Base-by-base conservation (phyloP, 2,797 vertebrate species). In the Coluber constrictor region DNA sequence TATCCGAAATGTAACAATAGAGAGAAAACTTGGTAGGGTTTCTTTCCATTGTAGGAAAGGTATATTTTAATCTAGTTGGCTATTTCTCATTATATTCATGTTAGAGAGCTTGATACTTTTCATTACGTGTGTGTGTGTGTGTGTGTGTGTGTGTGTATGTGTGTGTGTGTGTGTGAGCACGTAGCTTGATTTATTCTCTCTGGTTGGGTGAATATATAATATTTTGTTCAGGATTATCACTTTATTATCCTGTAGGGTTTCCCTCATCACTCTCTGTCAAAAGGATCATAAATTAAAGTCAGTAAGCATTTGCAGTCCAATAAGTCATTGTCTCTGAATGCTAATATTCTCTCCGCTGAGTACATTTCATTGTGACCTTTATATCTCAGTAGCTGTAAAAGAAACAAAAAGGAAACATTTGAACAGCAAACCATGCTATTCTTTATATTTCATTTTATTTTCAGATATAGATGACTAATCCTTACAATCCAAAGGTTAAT, bases 271-370 rank as follows among this genome's bases (percentile, higher is more conserved):
- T 97, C 97, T 97, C 95, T 96, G 96, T 94, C 95, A 95, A 59
- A 96, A 89, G 59, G 92, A 91, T 91, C 93, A 96, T 97, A 97
- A 97, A 97, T 97, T 97, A 96, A 96, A 96, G 94, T 94, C 96
- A 97, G 94, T 93, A 95, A 95, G 93, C 96, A 97, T 98, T 97
- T 95, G 97, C 95, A 96, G 95, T 95, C 96, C 92, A 94, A 95
- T 56, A 97, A 96, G 96, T 98, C 96, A 97, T 97, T 97, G 96
- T 96, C 94, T 97, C 32, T 92, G 95, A 95, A 95, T 96, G 94
- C 91, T 97, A 96, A 97, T 96, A 96, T 54, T 92, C 57, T 96
- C 88, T 47, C 87, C 94, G 94, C 92, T 93, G 95, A 95, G 89
- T 96, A 91, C 92, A 90, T 92, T 83, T 55, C 16, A 27, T 88